Conservation (phyloP, 2,888 invertebrate species). For the Ennomos fuscantarius region DNA sequence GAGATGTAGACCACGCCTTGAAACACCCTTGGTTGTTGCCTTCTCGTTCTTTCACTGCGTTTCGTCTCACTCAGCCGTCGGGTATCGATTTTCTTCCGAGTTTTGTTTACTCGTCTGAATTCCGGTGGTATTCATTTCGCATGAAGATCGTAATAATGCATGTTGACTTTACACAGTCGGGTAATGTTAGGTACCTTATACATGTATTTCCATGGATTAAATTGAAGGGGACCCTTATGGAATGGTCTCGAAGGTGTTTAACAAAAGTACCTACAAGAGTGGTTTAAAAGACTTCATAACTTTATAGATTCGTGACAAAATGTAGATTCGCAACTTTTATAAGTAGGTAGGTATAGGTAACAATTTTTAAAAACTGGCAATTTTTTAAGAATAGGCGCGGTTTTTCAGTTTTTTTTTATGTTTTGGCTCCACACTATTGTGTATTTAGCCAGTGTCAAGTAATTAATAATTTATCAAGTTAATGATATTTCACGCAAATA, state of each 20-base stretch:
- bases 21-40: constrained; percentile 50
- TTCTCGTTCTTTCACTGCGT: constrained; percentile 57
- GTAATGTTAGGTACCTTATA: not conserved
- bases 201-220: constrained; percentile 9
- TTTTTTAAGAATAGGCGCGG: no score
- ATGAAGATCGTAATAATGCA: constrained; percentile 58
- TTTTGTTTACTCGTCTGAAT: constrained; percentile 75
- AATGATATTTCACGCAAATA: no score
- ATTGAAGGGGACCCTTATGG: constrained; percentile 4
- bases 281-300: no score
- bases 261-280: no score
- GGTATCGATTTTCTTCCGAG: constrained; percentile 70
- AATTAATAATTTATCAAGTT: no score
- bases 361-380: no score
- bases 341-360: no score
- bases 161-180: constrained; percentile 51
- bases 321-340: no score
- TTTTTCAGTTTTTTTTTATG: no score
- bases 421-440: no score
- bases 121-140: constrained; percentile 61
- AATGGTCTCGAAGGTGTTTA: constrained; percentile 1
- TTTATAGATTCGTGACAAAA: constrained; percentile 2
- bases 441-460: no score
- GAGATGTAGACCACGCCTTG: constrained; percentile 69
- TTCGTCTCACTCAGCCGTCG: constrained; percentile 51